Evolutionary conservation across 2,888 invertebrate species (phyloP).

Genomic region (Thecophora atra): DNA sequence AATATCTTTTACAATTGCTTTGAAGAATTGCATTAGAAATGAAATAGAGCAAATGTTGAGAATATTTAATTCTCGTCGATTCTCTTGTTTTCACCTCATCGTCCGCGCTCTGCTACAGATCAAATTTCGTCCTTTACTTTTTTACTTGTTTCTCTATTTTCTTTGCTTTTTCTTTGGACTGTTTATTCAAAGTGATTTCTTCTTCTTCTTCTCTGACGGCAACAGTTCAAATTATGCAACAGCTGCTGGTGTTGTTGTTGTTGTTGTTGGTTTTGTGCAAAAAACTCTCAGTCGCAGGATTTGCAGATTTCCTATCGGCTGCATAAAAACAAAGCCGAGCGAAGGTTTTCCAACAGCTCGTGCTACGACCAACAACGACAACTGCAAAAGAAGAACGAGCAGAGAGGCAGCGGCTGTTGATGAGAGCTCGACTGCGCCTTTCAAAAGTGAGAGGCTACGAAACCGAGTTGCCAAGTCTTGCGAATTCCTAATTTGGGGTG

Average conservation of each 20-base stretch:
- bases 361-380: not conserved
- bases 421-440: not conserved
- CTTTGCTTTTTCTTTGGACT: not conserved
- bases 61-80: too few relatives aligned
- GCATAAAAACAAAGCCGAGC: not conserved
- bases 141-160: not conserved
- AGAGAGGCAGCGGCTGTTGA: not conserved
- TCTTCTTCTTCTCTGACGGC: conserved; percentile 1
- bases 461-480: too few relatives aligned
- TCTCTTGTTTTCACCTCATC: not conserved
- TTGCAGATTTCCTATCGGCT: conserved; percentile 1
- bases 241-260: conserved; percentile 12
- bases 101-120: not conserved
- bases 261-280: conserved; percentile 6
- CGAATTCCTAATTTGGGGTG: too few relatives aligned
- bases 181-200: not conserved
- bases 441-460: too few relatives aligned
- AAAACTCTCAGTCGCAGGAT: not conserved
- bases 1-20: too few relatives aligned
- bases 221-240: not conserved
- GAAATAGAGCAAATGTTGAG: too few relatives aligned
- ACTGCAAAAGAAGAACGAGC: not conserved
- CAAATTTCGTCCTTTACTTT: conserved; percentile 5
- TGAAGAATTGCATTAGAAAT: too few relatives aligned
- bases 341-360: not conserved